Percentiles rank a stretch among this genome's conserved stretches.
Conservation (phyloP, 1,140 invertebrate genomes). For the Nilaparvata lugens region DNA sequence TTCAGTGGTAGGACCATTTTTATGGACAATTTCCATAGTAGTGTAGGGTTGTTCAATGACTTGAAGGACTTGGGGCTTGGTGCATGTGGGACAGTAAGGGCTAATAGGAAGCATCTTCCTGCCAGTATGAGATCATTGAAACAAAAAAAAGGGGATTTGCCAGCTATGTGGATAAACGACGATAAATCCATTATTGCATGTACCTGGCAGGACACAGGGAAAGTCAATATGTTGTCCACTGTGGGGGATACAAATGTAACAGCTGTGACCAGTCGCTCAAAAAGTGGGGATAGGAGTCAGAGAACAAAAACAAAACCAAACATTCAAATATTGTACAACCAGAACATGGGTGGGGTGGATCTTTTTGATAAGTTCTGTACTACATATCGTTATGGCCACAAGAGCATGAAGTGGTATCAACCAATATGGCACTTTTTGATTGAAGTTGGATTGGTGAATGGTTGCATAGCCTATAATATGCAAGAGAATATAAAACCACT, state of each 20-base stretch:
- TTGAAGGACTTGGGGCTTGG: conserved; percentile 18
- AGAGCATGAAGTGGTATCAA: conserved; percentile 5
- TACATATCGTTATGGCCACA: not conserved
- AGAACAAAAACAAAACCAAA: not conserved
- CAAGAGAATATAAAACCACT: not conserved
- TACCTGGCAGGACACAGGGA: not conserved
- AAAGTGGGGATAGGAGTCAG: no score
- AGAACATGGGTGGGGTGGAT: conserved; percentile 3
- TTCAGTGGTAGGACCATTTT: conserved; percentile 20
- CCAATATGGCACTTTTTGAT: not conserved
- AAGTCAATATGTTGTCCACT: conserved; percentile 2
- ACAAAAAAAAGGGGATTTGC: conserved; percentile 21
- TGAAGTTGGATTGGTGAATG: not conserved
- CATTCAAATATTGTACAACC: not conserved
- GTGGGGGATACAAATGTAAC: not conserved
- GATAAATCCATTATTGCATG: not conserved
- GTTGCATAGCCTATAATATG: conserved; percentile 1
- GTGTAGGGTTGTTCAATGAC: conserved; percentile 18
- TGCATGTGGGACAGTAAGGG: conserved; percentile 25
- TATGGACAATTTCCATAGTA: conserved; percentile 26
- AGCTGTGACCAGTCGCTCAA: not conserved
- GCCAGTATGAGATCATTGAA: conserved; percentile 18
- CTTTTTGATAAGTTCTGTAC: not conserved
- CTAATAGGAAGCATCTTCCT: conserved; percentile 22
- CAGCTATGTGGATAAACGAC: conserved; percentile 15